Percentiles rank a stretch among this genome's conserved stretches.
These are phyloP conservation scores for Telmatochromis sp. DNA, from an alignment of 2,113 vertebrate species.

Conservation along the genomic window DNA sequence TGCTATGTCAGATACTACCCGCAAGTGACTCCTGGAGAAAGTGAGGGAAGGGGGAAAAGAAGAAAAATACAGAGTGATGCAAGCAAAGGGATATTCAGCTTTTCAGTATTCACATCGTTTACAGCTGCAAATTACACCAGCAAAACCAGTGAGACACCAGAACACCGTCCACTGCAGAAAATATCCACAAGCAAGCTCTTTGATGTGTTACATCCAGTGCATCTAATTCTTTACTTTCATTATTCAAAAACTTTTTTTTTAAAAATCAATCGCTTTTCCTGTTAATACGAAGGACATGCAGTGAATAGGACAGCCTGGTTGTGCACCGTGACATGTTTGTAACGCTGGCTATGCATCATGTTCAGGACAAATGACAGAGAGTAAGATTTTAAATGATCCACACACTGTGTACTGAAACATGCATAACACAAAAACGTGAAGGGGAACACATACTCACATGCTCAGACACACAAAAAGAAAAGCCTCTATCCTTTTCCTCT, in stretches of 20 bases:
- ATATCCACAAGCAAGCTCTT: background rate
- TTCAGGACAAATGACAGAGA: background rate
- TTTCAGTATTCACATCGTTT: conserved; percentile 23
- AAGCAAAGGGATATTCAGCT: conserved; percentile 27
- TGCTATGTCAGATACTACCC: conserved; percentile 25
- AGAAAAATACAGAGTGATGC: conserved; percentile 19
- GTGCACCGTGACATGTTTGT: background rate
- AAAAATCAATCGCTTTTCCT: background rate
- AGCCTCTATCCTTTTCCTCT: conserved; percentile 31
- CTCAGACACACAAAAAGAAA: background rate
- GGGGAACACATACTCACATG: background rate
- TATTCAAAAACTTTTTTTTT: background rate
- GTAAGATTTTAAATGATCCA: conserved; percentile 1
- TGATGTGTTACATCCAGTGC: background rate
- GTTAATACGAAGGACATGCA: background rate
- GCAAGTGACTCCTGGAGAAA: conserved; percentile 8
- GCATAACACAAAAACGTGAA: background rate
- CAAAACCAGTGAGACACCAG: background rate
- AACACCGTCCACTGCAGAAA: background rate
- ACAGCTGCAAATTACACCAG: conserved; percentile 13
- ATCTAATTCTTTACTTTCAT: background rate
- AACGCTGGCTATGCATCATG: background rate
- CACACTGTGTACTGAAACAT: background rate
- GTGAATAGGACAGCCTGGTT: background rate
- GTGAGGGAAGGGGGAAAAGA: background rate